phyloP scores from a whole-genome alignment of 1,140 invertebrate genomes.

The Asobara japonica region DNA sequence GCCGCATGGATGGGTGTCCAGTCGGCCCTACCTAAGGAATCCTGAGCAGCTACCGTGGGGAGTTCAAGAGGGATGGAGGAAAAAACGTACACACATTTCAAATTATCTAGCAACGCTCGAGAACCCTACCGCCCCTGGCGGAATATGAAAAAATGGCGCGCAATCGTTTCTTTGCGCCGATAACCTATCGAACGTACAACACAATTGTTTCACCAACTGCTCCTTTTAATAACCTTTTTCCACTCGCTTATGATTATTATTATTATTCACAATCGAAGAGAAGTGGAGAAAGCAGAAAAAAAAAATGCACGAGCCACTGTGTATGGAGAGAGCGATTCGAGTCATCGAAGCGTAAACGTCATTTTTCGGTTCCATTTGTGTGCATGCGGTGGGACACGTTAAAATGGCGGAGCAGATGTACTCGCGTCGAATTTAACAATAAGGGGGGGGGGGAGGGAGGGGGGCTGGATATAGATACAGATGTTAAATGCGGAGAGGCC shows the following conservation, averaged over 20 bases:
- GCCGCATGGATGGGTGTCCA: no score
- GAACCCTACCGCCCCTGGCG: no score
- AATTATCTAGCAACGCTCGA: no score
- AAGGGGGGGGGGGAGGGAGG: constrained; percentile 10
- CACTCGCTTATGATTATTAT: no score
- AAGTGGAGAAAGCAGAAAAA: background rate
- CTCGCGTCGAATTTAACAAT: constrained; percentile 48
- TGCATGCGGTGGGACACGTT: constrained; percentile 17
- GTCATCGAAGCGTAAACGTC: constrained; percentile 37
- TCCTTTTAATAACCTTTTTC: constrained; percentile 14
- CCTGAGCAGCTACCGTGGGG: no score
- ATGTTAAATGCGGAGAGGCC: constrained; percentile 51
- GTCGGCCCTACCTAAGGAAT: no score
- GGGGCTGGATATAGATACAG: constrained; percentile 62
- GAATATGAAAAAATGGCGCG: no score
- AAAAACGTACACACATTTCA: no score
- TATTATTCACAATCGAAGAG: no score
- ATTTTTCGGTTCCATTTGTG: constrained; percentile 29
- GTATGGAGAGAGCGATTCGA: constrained; percentile 11
- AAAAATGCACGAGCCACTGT: constrained; percentile 18
- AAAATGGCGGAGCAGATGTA: constrained; percentile 51
- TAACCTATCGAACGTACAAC: background rate
- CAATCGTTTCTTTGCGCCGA: background rate
- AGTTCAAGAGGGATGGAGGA: no score
- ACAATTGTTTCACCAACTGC: constrained; percentile 22